Evolutionary conservation across 2,113 vertebrate species (phyloP).

Genomic region (Eulacestoma nigropectus): DNA sequence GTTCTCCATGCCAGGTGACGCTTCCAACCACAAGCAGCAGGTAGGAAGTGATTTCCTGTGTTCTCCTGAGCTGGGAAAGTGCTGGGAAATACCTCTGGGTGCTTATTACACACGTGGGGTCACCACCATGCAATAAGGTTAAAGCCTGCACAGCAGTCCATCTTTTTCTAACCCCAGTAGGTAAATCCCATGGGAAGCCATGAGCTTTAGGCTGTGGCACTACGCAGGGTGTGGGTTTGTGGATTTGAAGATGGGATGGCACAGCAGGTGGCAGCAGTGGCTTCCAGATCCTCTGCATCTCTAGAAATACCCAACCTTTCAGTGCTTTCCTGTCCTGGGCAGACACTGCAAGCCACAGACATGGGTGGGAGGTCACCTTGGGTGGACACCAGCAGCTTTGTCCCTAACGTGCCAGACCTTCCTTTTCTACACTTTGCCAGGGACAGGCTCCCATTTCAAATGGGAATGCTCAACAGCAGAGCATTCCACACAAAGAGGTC

Average conservation of each 20-base stretch:
- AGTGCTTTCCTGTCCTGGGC: not conserved
- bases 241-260: not conserved
- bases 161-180: not conserved
- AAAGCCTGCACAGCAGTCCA: not conserved
- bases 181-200: not conserved
- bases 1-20: fast-evolving
- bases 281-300: not conserved
- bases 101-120: not conserved
- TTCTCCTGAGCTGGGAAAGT: not conserved
- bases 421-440: not conserved
- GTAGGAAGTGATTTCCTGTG: fast-evolving
- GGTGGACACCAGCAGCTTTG: not conserved
- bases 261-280: slow-evolving; percentile 9
- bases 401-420: fast-evolving
- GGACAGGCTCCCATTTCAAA: not conserved
- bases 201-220: not conserved
- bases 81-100: not conserved
- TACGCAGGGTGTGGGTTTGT: not conserved
- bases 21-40: not conserved
- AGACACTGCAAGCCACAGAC: not conserved
- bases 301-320: not conserved
- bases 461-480: not conserved
- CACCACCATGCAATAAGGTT: not conserved
- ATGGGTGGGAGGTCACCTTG: not conserved
- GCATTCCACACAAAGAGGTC: not conserved